Evolutionary conservation across 2,888 invertebrate species (phyloP), one percentile per base, ranked within the genome.

Genomic region (Trimorus sp.): DNA sequence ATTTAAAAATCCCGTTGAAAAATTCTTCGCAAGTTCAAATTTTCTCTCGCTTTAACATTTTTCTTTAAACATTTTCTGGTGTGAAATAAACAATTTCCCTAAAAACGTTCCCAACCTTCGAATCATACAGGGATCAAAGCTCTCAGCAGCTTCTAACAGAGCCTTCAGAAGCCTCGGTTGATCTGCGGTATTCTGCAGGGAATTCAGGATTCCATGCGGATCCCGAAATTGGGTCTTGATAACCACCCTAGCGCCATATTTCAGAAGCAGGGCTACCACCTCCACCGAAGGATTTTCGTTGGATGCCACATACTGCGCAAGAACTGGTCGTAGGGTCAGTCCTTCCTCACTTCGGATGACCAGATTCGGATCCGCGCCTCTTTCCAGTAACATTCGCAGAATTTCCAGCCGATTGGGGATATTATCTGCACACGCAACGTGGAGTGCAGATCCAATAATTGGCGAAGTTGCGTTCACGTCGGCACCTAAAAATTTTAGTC

Each of bases 161-260:
- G 95, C 92, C 84, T 94, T 94, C 89, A 96, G 94, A 69, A 96
- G 88, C 16, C 92, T 90, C 0, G 92, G 92, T 73, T 92, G 92
- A 16, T 92, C 89, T 2, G 92, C 91, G n/a, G 93, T 91, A 89
- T 96, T 95, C 85, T 96, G 95, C 11, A 97, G 93, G 38, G 95
- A 96, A 89, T 96, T 97, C 6, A 97, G 92, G 71, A 97, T 95
- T 45, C 97, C 97, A 88, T 96, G 95, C 0, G 97, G 96, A 89
- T 97, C 96, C 75, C 96, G 94, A 89, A 96, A 96, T 86, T 97
- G 97, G 8, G 96, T 96, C 91, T 96, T 96, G 93, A 96, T 95
- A 15, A 96, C 95, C 0, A 96, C 96, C 91, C 95, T 94, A 6
- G 97, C 96, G 0, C 97, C 97, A 87, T 96, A 94, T 88, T 94